Base-by-base conservation (phyloP, 2,888 invertebrate genomes). In the Cancer borealis region DNA sequence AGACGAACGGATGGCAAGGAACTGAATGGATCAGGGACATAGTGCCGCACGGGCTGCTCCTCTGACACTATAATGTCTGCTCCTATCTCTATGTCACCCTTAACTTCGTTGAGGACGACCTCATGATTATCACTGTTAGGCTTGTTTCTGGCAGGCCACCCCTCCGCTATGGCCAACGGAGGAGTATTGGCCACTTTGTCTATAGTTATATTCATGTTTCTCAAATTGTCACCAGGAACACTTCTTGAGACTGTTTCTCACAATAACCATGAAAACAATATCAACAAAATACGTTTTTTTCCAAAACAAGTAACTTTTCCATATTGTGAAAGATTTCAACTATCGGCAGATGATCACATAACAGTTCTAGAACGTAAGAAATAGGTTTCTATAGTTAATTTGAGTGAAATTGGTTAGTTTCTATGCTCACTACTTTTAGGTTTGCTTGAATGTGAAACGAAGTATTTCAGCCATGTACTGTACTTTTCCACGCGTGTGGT, bases 181-280 rank as follows among this genome's bases (percentile, higher is more conserved):
- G 94, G 94, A 30, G 91, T 91, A 84, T 93, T 94, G n/a, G 93
- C 94, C 17, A 94, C 93, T n/a, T 93, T 94, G 12, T 94, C 94
- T 60, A 66, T 66, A n/a, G 12, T 21, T 45, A 84, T 88, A 47
- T 54, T 47, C 66, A 88, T 92, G 4, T 49, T 54, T 1, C 6
- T 17, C 17, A 10, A 30, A 17, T 8, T 21, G 47, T 30, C 12
- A 30, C 46, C 45, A 30, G 30, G 39, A 54, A 49, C 8, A 10
- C 5, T 45, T 46, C 30, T 30, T 26, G n/a, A 84, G 21, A n/a
- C 5, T 21, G 3, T 8, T 30, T 4, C 73, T 91, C 73, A 92
- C 17, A 30, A 45, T 47, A 45, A n/a, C 1, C 4, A 54, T 89
- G 89, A n/a, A 47, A n/a, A n/a, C 89, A 47, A 54, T 26, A 26